These are phyloP conservation scores for Helicolenus hilgendorfi DNA, from an alignment of 2,797 vertebrate genomes.

Conservation along the genomic window DNA sequence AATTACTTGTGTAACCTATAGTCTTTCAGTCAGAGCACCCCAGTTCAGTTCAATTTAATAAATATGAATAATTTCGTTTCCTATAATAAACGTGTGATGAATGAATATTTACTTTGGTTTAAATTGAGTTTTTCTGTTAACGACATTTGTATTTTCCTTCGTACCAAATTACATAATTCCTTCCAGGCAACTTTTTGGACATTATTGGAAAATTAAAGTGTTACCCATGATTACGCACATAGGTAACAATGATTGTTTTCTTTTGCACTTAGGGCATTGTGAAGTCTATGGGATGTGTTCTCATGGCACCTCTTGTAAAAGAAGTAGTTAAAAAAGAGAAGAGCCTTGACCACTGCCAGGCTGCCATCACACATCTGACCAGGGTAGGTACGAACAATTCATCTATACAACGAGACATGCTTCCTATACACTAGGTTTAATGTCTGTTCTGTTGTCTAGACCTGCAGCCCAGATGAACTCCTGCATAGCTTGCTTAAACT, in stretches of 20 bases:
- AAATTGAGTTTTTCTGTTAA: background rate
- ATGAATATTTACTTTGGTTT: background rate
- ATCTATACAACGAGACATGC: too few relatives aligned
- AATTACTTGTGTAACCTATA: background rate
- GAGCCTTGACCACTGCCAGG: slow-evolving; percentile 63
- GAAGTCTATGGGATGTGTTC: slow-evolving; percentile 79
- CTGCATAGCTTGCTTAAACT: slow-evolving; percentile 91
- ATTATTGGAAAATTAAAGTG: background rate
- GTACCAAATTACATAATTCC: background rate
- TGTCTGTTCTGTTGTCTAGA: slow-evolving; percentile 59
- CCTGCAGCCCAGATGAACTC: slow-evolving; percentile 81
- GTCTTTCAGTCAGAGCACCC: background rate
- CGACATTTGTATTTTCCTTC: background rate
- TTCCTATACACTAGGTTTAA: background rate
- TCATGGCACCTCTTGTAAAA: slow-evolving; percentile 75
- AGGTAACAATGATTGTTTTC: background rate
- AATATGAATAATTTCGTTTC: background rate
- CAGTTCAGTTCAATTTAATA: background rate
- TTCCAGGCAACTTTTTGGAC: background rate
- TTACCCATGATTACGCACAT: background rate
- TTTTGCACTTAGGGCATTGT: slow-evolving; percentile 74
- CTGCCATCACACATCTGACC: slow-evolving; percentile 76
- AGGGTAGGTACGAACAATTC: slow-evolving; percentile 55
- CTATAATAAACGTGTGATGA: background rate
- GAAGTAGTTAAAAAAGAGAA: slow-evolving; percentile 57